phyloP scores from a whole-genome alignment of 23 tunicate species.

The Halocynthia roretzi region DNA sequence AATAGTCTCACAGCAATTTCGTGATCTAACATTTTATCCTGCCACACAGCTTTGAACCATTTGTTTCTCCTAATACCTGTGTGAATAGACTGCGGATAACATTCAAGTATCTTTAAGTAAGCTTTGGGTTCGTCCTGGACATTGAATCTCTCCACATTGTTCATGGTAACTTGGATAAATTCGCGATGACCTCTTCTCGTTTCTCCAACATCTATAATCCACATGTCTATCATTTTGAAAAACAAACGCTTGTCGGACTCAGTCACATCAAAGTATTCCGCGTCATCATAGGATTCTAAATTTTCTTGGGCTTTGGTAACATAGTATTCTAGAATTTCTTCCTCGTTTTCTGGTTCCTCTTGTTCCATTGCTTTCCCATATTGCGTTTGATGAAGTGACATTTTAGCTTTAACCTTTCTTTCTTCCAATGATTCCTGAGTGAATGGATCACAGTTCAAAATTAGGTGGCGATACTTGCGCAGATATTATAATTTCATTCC shows the following conservation, averaged over 20 bases:
- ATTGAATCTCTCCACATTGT: conserved; percentile 51
- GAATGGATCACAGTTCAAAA: too few relatives aligned
- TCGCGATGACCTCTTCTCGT: conserved; percentile 77
- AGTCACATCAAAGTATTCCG: conserved; percentile 58
- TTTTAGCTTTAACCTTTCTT: neutral
- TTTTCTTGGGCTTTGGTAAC: conserved; percentile 61
- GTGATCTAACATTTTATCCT: conserved; percentile 74
- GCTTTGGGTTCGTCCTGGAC: conserved; percentile 66
- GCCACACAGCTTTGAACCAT: conserved; percentile 62
- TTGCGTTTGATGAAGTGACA: conserved; percentile 7
- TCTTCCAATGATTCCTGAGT: conserved; percentile 2
- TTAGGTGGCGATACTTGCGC: too few relatives aligned
- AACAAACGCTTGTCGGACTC: conserved; percentile 60
- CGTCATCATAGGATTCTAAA: conserved; percentile 51
- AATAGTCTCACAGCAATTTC: conserved; percentile 43
- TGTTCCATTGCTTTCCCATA: neutral
- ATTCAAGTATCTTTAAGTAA: conserved; percentile 62
- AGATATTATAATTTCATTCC: too few relatives aligned
- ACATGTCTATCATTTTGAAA: conserved; percentile 77
- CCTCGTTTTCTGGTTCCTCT: conserved; percentile 28
- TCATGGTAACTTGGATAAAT: conserved; percentile 53
- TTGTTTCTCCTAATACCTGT: conserved; percentile 68
- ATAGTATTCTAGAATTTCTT: conserved; percentile 51
- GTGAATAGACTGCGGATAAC: conserved; percentile 81
- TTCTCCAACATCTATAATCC: conserved; percentile 75